These are phyloP conservation scores for Sprattus sprattus DNA, from an alignment of 2,113 vertebrate genomes.

Conservation along the genomic window DNA sequence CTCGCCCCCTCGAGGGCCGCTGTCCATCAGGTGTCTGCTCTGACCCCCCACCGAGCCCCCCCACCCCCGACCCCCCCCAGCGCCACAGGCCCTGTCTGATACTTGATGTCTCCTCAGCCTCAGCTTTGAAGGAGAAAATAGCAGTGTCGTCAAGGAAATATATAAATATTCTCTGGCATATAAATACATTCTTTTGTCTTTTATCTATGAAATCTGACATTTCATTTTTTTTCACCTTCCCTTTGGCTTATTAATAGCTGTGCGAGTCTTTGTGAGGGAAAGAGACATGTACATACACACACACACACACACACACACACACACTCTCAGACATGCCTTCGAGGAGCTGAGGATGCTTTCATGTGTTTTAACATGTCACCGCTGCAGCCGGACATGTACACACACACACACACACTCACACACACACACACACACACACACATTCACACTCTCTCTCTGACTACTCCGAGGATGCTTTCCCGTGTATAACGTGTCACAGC, in stretches of 20 bases:
- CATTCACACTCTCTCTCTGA: not conserved
- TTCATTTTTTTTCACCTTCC: not conserved
- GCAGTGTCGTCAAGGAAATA: not conserved
- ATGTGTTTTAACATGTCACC: too few species aligned
- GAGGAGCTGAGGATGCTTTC: too few species aligned
- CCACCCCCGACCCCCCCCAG: not conserved
- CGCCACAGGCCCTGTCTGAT: not conserved
- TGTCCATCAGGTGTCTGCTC: not conserved
- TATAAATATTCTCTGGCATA: not conserved
- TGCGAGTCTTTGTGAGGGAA: not conserved
- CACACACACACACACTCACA: not conserved
- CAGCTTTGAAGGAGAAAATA: not conserved
- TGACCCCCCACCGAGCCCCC: not conserved
- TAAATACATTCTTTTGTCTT: slow-evolving; percentile 9
- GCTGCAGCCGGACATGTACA: not conserved
- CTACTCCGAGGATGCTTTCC: not conserved
- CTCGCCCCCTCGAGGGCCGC: not conserved
- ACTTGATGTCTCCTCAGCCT: not conserved
- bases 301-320: not conserved
- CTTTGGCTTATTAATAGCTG: not conserved
- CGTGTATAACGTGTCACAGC: not conserved
- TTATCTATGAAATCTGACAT: not conserved
- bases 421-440: not conserved
- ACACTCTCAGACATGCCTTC: not conserved
- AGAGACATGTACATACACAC: not conserved